Conservation (phyloP, 1,140 invertebrate genomes). For the Nymphalis io region DNA sequence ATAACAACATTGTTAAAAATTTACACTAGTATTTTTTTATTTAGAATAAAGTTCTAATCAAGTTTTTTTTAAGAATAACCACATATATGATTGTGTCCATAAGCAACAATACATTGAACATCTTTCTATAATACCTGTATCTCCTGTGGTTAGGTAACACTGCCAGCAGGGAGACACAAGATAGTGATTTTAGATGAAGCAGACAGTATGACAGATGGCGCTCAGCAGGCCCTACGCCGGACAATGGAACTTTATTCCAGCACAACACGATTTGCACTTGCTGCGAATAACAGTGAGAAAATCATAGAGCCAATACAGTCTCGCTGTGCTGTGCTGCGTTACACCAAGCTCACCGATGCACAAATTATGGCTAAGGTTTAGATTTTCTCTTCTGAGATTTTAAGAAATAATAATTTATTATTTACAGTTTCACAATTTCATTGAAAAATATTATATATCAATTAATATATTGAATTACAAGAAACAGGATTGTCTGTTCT, state of each 20-base stretch:
- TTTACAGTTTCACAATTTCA: too few species aligned
- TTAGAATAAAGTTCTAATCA: too few species aligned
- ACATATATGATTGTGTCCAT: too few species aligned
- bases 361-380: constrained; percentile 89
- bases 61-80: too few species aligned
- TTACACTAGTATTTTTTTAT: too few species aligned
- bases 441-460: too few species aligned
- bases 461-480: too few species aligned
- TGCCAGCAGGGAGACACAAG: constrained; percentile 96
- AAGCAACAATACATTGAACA: too few species aligned
- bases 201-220: constrained; percentile 99
- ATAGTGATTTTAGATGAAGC: constrained; percentile 99
- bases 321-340: constrained; percentile 98
- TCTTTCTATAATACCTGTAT: not conserved
- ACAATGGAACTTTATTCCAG: constrained; percentile 99
- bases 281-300: constrained; percentile 99
- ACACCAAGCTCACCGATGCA: constrained; percentile 93
- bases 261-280: constrained; percentile 98
- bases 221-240: constrained; percentile 97
- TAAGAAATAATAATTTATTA: too few species aligned
- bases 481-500: too few species aligned
- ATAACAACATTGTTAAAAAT: not conserved
- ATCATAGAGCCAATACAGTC: constrained; percentile 99
- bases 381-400: too few species aligned
- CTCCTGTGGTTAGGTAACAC: constrained; percentile 85